Percentiles rank a stretch among this genome's conserved stretches.
Conservation (phyloP, 2,888 invertebrate genomes). For the Bugulina stolonifera region DNA sequence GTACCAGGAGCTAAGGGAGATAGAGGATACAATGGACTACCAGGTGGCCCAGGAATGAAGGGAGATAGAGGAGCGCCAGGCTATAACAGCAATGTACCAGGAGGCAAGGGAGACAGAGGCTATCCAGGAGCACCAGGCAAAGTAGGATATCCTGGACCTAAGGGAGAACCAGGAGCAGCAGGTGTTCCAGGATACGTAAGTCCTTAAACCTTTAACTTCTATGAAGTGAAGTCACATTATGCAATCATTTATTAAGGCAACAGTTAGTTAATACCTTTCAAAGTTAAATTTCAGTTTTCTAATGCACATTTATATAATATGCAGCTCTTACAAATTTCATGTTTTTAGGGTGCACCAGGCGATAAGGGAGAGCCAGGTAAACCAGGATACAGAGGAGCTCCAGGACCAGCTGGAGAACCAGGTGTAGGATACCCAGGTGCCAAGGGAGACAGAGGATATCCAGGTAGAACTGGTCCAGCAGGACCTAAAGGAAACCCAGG, state of each 20-base stretch:
- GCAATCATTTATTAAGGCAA: too few relatives aligned
- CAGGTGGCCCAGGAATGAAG: constrained; percentile 12
- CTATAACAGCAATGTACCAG: constrained; percentile 2
- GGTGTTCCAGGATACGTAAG: constrained; percentile 12
- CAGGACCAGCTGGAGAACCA: not conserved
- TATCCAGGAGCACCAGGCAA: not conserved
- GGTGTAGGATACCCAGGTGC: constrained; percentile 11
- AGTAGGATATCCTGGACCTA: not conserved
- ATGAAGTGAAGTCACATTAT: too few relatives aligned
- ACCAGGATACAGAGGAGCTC: constrained; percentile 3
- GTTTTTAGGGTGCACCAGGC: constrained; percentile 11
- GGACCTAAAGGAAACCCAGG: constrained; percentile 20
- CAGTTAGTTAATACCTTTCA: too few relatives aligned
- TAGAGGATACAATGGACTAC: not conserved
- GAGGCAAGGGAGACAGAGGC: constrained; percentile 15
- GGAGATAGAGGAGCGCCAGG: constrained; percentile 20
- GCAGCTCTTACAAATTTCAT: not conserved
- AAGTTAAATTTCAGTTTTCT: not conserved
- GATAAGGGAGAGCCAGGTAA: not conserved
- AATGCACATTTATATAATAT: not conserved
- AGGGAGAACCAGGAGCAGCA: constrained; percentile 14
- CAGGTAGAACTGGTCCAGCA: not conserved
- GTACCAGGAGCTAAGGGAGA: constrained; percentile 14
- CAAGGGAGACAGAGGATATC: constrained; percentile 1
- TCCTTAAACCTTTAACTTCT: too few relatives aligned